Conservation (phyloP, 2,888 invertebrate genomes). For the Ophioninae sp. region DNA sequence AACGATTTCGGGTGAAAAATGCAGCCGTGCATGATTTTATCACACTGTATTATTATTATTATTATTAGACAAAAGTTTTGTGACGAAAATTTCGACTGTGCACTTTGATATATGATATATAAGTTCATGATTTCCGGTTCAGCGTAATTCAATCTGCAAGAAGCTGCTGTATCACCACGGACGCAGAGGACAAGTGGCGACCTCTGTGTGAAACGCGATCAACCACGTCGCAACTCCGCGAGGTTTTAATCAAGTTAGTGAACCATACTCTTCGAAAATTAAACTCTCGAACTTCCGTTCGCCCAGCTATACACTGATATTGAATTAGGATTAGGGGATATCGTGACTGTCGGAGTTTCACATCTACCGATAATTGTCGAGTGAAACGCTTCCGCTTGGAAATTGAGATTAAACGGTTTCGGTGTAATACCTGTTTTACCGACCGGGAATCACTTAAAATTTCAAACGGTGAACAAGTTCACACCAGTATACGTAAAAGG, state of each 20-base stretch:
- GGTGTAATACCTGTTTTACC: neutral
- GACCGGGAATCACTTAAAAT: neutral
- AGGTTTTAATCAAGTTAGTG: neutral
- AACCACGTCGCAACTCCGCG: neutral
- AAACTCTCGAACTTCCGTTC: neutral
- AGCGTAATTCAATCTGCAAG: conserved; percentile 68
- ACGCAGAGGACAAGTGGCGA: neutral
- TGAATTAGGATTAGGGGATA: neutral
- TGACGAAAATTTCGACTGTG: neutral
- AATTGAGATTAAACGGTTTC: neutral
- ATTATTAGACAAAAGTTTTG: no score
- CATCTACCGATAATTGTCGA: neutral
- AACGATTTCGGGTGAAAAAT: no score
- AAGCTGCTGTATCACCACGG: conserved; percentile 38
- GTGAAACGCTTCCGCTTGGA: neutral
- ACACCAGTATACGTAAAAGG: no score
- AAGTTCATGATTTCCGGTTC: conserved; percentile 26
- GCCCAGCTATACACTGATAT: neutral
- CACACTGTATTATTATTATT: no score
- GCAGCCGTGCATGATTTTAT: no score
- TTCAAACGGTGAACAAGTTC: no score
- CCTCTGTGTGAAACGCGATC: neutral
- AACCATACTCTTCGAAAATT: neutral
- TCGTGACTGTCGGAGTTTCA: neutral
- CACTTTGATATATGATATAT: conserved; percentile 18